phyloP scores from a whole-genome alignment of 2,888 invertebrate species.

The Belgica antarctica region DNA sequence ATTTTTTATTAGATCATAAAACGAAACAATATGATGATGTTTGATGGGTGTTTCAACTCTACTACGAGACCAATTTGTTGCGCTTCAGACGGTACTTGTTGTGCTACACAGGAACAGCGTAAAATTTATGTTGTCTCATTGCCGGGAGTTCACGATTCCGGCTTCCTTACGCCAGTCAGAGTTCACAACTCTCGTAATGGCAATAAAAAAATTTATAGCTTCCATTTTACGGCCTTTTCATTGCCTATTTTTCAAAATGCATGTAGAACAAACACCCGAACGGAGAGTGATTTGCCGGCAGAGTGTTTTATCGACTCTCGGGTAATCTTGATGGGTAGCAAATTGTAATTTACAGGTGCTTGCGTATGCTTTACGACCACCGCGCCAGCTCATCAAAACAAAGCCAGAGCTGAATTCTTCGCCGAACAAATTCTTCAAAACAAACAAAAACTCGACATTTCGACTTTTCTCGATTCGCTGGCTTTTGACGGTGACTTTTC shows the following conservation, averaged over 20 bases:
- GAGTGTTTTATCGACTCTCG: slow-evolving; percentile 1
- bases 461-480: too few relatives aligned
- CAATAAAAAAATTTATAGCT: slow-evolving; percentile 40
- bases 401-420: background rate
- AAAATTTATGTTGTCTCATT: background rate
- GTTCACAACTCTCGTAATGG: slow-evolving; percentile 24
- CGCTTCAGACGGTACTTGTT: background rate
- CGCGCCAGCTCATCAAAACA: background rate
- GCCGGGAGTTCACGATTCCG: background rate
- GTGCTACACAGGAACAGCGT: background rate
- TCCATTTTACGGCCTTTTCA: slow-evolving; percentile 33
- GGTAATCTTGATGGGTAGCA: background rate
- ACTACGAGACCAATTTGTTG: slow-evolving; percentile 21
- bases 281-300: background rate
- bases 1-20: slow-evolving; percentile 38
- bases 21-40: slow-evolving; percentile 28
- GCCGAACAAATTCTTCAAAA: background rate
- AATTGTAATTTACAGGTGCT: background rate
- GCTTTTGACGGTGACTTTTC: background rate
- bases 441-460: too few relatives aligned
- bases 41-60: slow-evolving; percentile 1
- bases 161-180: slow-evolving; percentile 19
- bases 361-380: background rate
- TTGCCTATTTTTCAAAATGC: slow-evolving; percentile 36
- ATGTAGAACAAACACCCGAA: background rate